Conservation (phyloP, 2,113 vertebrate species). For the Notiomystis cincta region DNA sequence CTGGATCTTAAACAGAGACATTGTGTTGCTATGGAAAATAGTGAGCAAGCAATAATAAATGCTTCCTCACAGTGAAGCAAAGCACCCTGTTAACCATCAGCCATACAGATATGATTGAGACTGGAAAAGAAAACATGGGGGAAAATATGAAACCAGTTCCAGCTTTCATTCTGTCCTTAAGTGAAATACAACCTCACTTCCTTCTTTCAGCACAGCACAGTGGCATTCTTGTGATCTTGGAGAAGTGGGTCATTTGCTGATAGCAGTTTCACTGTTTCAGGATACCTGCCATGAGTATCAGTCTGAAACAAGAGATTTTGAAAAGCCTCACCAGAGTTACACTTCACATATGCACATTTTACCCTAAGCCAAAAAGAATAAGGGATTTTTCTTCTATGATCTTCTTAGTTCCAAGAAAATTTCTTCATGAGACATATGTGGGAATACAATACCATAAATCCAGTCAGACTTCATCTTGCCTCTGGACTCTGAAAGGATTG, state of each 20-base stretch:
- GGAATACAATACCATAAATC: not conserved
- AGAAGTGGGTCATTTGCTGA: not conserved
- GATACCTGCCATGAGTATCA: not conserved
- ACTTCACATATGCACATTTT: not conserved
- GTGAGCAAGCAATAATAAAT: slow-evolving; percentile 36
- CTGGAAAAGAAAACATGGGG: not conserved
- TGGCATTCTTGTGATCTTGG: not conserved
- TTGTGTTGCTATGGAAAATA: slow-evolving; percentile 46
- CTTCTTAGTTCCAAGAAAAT: slow-evolving; percentile 7
- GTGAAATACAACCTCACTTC: not conserved
- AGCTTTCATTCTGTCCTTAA: not conserved
- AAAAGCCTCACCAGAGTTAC: not conserved
- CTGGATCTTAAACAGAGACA: slow-evolving; percentile 52
- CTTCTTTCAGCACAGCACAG: not conserved
- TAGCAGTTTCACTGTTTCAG: not conserved
- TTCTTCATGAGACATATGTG: not conserved
- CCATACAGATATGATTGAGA: not conserved
- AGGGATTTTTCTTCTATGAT: not conserved
- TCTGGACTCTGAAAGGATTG: not conserved
- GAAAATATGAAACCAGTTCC: not conserved
- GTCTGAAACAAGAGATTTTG: not conserved
- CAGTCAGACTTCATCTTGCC: not conserved
- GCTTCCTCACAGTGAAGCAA: not conserved
- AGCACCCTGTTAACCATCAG: slow-evolving; percentile 37
- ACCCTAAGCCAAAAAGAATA: not conserved